Evolutionary conservation across 1,140 invertebrate species (phyloP).

Genomic region (Heterodera carotae): DNA sequence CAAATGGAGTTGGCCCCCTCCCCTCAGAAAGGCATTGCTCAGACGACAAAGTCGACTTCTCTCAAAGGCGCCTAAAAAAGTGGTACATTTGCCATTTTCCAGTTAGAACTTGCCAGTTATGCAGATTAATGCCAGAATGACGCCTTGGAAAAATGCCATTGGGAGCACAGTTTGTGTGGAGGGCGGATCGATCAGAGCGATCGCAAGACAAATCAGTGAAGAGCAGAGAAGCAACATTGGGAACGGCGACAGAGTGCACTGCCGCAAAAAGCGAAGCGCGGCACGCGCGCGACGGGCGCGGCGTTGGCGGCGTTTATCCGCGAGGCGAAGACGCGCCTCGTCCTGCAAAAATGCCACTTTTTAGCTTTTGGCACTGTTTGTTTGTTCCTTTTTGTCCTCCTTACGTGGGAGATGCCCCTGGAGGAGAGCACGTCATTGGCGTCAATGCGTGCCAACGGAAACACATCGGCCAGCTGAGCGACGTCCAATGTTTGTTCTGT

Average conservation of each 20-base stretch:
- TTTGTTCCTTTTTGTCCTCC: slow-evolving; percentile 10
- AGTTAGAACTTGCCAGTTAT: slow-evolving; percentile 37
- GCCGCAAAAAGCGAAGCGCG: slow-evolving; percentile 31
- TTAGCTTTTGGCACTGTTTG: slow-evolving; percentile 10
- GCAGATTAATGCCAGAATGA: slow-evolving; percentile 40
- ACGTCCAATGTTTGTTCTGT: slow-evolving; percentile 45
- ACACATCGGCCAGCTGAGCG: slow-evolving; percentile 43
- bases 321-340: slow-evolving; percentile 26
- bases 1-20: slow-evolving; percentile 15
- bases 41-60: not conserved
- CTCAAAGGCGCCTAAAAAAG: not conserved
- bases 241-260: slow-evolving; percentile 48
- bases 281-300: not conserved
- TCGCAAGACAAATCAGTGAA: slow-evolving; percentile 43
- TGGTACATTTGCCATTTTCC: slow-evolving; percentile 25
- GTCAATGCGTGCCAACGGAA: slow-evolving; percentile 48
- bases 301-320: slow-evolving; percentile 31
- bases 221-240: slow-evolving; percentile 46
- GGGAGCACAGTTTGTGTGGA: slow-evolving; percentile 28
- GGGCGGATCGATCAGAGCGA: slow-evolving; percentile 43
- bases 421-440: slow-evolving; percentile 24
- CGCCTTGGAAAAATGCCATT: slow-evolving; percentile 49
- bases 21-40: not conserved
- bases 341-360: slow-evolving; percentile 31
- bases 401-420: slow-evolving; percentile 45